Evolutionary conservation across 1,140 invertebrate genomes (phyloP).

Genomic region (Macrostomum lignano): DNA sequence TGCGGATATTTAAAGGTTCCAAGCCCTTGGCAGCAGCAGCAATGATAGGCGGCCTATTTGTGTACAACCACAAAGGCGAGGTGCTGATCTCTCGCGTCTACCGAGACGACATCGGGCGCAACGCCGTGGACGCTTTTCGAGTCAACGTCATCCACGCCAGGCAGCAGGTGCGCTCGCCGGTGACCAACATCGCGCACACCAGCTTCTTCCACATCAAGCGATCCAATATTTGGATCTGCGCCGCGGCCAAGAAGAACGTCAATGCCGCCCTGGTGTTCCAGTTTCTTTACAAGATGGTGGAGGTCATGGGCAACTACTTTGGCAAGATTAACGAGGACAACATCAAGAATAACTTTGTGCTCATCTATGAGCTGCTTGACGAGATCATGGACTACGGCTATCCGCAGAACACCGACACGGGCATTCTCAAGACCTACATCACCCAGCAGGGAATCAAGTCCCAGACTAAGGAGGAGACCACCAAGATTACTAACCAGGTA

Average conservation of each 20-base stretch:
- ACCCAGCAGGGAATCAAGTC: constrained; percentile 97
- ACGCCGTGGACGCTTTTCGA: constrained; percentile 92
- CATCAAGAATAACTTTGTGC: constrained; percentile 98
- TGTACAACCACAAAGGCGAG: constrained; percentile 99
- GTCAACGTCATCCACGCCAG: constrained; percentile 97
- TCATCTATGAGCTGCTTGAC: constrained; percentile 69
- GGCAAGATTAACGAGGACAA: constrained; percentile 98
- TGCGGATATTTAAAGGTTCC: too few relatives aligned
- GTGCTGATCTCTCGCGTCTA: constrained; percentile 99
- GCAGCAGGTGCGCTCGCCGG: constrained; percentile 87
- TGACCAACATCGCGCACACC: constrained; percentile 91
- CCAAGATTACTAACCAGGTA: constrained; percentile 64
- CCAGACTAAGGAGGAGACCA: constrained; percentile 90
- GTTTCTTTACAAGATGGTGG: constrained; percentile 82
- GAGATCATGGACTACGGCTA: constrained; percentile 99
- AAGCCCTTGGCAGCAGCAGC: not conserved
- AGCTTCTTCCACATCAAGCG: constrained; percentile 93
- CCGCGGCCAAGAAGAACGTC: constrained; percentile 97
- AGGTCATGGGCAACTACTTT: constrained; percentile 98
- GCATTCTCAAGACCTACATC: constrained; percentile 92
- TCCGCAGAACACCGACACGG: constrained; percentile 95
- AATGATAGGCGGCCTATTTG: constrained; percentile 98
- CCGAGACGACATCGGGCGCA: constrained; percentile 77
- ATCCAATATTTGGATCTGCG: constrained; percentile 93
- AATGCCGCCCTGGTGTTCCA: constrained; percentile 99